Base-by-base conservation (phyloP, 2,113 vertebrate species). In the Tyrannus savana region DNA sequence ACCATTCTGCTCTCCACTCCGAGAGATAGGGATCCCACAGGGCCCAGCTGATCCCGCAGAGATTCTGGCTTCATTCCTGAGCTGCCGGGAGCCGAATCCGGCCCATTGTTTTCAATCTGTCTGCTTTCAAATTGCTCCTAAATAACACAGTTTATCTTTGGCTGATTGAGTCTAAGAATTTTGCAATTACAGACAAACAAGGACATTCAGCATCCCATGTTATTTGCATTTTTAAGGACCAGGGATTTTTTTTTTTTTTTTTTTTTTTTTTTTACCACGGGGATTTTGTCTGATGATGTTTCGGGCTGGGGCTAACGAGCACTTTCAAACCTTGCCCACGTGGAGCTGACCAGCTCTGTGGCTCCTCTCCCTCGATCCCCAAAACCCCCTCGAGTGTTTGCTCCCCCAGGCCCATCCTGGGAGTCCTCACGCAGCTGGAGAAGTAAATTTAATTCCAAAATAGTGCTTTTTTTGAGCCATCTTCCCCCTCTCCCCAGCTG, bases 211-310 rank as follows among this genome's bases (percentile, higher is more conserved):
- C 91, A 24, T 69, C 87, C 25, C 80, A 6, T 31, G 52, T 79
- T 30, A 96, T 97, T 97, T 97, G 96, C 95, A 97, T 97, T 95
- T 97, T 97, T 97, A 97, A 96, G 95, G 94, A 94, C 66, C 31
- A 10, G 52, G 72, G 47, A 1, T 25, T 85, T 81, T 31, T 37
- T 12, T 12, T 5, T 82, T 81, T 31, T 37, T 12, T 12, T 4
- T 21, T 10, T 22, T 71, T 14, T 4, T 12, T 0, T 3, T 58
- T 44, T 89, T 49, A 5, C 63, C 6, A 2, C 1, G 1, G 14
- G 55, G 25, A 49, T 94, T 93, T 58, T 41, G 25, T 9, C 58
- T 23, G 7, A 42, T 0, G 10, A 31, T 7, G 52, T 24, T 81
- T 56, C 0, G 4, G 44, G 42, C 37, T 15, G n/a, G 30, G 23